A percentile compares a stretch with the other conserved stretches of the same genome.
Evolutionary conservation across 1,140 invertebrate genomes (phyloP).

Genomic region (Pseudobourletiella spinata): DNA sequence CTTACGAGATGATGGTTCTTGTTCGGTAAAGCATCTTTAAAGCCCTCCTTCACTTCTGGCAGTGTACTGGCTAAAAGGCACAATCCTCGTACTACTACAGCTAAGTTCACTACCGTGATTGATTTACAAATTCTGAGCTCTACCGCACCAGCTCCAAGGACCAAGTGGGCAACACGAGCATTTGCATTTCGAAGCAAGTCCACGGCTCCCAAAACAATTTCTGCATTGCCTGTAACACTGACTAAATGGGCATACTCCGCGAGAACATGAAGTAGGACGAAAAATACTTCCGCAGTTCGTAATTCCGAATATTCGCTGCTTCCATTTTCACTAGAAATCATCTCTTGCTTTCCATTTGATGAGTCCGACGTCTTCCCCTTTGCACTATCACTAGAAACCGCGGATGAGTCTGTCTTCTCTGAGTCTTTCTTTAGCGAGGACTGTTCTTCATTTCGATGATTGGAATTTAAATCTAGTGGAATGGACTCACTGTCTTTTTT

Average conservation of each 20-base stretch:
- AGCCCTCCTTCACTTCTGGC: constrained; percentile 51
- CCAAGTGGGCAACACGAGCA: constrained; percentile 55
- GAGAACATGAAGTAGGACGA: constrained; percentile 59
- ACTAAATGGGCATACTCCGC: constrained; percentile 81
- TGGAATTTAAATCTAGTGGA: not conserved
- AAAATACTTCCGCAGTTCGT: constrained; percentile 50
- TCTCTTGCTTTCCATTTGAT: not conserved
- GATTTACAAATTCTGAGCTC: constrained; percentile 84
- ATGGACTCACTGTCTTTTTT: not conserved
- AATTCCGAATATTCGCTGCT: not conserved
- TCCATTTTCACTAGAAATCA: not conserved
- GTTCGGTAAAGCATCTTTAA: constrained; percentile 36
- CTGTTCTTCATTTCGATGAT: not conserved
- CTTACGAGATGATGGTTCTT: constrained; percentile 34
- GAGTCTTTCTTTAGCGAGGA: not conserved
- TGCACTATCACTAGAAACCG: not conserved
- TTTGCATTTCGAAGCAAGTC: constrained; percentile 33
- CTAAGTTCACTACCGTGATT: constrained; percentile 90
- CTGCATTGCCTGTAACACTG: constrained; percentile 53
- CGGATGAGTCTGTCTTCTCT: not conserved
- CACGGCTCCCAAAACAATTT: constrained; percentile 31
- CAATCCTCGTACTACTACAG: constrained; percentile 74
- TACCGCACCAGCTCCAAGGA: constrained; percentile 89
- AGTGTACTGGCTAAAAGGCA: constrained; percentile 63
- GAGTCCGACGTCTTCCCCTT: not conserved